Evolutionary conservation across 1,140 invertebrate species (phyloP).

Genomic region (Drosophila sechellia): DNA sequence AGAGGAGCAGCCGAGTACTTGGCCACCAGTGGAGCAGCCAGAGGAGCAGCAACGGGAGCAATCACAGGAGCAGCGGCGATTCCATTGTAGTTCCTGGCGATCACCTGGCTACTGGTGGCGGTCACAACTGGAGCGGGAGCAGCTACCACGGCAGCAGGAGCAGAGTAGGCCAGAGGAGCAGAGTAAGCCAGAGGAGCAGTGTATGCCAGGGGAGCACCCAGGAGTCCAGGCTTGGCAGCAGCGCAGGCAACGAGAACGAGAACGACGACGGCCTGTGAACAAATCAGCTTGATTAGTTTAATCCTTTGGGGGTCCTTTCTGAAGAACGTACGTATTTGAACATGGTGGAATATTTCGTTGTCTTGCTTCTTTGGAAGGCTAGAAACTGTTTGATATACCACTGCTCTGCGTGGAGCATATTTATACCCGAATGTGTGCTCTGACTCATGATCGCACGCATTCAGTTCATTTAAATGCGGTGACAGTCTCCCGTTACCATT

Average conservation of each 20-base stretch:
- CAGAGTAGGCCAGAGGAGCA: slow-evolving; percentile 1
- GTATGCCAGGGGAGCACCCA: slow-evolving; percentile 31
- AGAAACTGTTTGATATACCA: slow-evolving; percentile 32
- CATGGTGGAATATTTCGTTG: slow-evolving; percentile 44
- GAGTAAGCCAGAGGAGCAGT: slow-evolving; percentile 1
- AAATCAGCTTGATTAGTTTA: not conserved
- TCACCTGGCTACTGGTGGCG: slow-evolving; percentile 84
- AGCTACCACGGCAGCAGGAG: slow-evolving; percentile 51
- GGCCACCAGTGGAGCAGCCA: too few species aligned
- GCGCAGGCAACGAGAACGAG: slow-evolving; percentile 69
- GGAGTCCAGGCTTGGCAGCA: slow-evolving; percentile 68
- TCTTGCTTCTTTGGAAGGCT: slow-evolving; percentile 38
- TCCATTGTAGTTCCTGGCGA: slow-evolving; percentile 84
- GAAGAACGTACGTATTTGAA: slow-evolving; percentile 66
- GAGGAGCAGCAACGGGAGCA: slow-evolving; percentile 42
- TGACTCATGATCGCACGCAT: not conserved
- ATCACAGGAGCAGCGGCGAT: slow-evolving; percentile 68
- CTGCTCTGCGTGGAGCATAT: slow-evolving; percentile 19
- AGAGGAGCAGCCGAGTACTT: slow-evolving; percentile 36
- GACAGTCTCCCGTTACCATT: not conserved
- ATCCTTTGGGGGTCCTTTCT: not conserved
- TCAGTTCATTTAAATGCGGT: not conserved
- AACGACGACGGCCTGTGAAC: slow-evolving; percentile 64
- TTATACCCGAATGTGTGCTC: slow-evolving; percentile 30
- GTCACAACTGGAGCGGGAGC: slow-evolving; percentile 78